Evolutionary conservation across 2,888 invertebrate species (phyloP).

Genomic region (Argynnis bischoffii): DNA sequence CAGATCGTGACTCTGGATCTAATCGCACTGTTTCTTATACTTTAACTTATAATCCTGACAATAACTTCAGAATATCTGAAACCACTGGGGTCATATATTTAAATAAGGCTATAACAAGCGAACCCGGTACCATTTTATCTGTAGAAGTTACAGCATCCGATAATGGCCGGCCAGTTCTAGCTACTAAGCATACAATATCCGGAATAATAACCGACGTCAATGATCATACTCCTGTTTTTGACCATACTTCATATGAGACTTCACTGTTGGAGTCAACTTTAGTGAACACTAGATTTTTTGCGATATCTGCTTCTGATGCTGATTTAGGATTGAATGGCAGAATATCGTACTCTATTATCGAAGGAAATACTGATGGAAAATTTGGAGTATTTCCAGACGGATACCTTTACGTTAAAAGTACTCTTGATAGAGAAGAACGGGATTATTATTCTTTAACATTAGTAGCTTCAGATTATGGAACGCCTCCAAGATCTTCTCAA

Average conservation of each 20-base stretch:
- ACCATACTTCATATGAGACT: conserved; percentile 95
- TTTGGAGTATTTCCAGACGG: conserved; percentile 99
- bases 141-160: conserved; percentile 94
- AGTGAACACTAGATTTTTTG: conserved; percentile 95
- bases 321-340: conserved; percentile 92
- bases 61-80: conserved; percentile 91
- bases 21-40: conserved; percentile 93
- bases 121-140: conserved; percentile 87
- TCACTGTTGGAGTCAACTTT: conserved; percentile 94
- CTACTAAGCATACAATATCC: conserved; percentile 88
- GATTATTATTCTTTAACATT: conserved; percentile 96
- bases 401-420: conserved; percentile 91
- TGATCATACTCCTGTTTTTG: conserved; percentile 97
- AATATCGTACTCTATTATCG: conserved; percentile 90
- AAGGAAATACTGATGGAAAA: conserved; percentile 92
- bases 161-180: conserved; percentile 88
- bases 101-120: conserved; percentile 88
- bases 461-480: conserved; percentile 91
- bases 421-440: conserved; percentile 93
- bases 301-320: conserved; percentile 93
- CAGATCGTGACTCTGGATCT: conserved; percentile 93
- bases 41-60: conserved; percentile 89
- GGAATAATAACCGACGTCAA: conserved; percentile 93
- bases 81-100: conserved; percentile 95
- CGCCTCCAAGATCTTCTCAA: conserved; percentile 89